Conservation (phyloP, 2,888 invertebrate genomes). For the Tetheella fluctuosa region DNA sequence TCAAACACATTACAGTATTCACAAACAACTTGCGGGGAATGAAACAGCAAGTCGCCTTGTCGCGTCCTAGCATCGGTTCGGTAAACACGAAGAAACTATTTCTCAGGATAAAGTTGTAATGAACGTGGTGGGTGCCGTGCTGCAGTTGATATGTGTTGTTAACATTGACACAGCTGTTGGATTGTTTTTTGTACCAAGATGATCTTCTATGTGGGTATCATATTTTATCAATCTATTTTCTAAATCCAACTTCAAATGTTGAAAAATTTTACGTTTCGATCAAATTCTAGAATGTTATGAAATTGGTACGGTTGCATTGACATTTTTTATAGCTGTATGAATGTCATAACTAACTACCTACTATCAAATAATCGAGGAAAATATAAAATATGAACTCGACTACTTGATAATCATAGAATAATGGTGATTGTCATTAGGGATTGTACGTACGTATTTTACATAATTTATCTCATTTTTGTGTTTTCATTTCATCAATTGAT, state of each 20-base stretch:
- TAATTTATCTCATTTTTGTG: too few relatives aligned
- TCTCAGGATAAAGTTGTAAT: conserved; percentile 41
- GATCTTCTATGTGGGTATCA: conserved; percentile 63
- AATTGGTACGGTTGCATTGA: background rate
- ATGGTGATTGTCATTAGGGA: too few relatives aligned
- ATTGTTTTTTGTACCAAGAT: conserved; percentile 49
- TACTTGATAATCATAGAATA: too few relatives aligned
- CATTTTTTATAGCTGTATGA: background rate
- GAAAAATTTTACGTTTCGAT: background rate
- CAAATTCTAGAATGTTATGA: background rate
- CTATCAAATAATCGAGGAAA: too few relatives aligned
- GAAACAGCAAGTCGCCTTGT: conserved; percentile 49
- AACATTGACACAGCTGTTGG: conserved; percentile 51
- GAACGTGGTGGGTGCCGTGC: conserved; percentile 70
- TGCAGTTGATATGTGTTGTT: conserved; percentile 47
- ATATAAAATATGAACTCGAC: too few relatives aligned
- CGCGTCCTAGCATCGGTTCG: conserved; percentile 43
- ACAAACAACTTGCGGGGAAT: conserved; percentile 66
- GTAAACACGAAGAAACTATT: conserved; percentile 43
- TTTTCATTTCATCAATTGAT: too few relatives aligned
- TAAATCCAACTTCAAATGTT: conserved; percentile 8
- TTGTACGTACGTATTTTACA: too few relatives aligned
- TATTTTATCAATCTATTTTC: conserved; percentile 20
- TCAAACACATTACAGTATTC: conserved; percentile 71
- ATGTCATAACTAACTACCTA: too few relatives aligned